Conservation (phyloP, 2,888 invertebrate species). For the Hermaeophaga mercurialis region DNA sequence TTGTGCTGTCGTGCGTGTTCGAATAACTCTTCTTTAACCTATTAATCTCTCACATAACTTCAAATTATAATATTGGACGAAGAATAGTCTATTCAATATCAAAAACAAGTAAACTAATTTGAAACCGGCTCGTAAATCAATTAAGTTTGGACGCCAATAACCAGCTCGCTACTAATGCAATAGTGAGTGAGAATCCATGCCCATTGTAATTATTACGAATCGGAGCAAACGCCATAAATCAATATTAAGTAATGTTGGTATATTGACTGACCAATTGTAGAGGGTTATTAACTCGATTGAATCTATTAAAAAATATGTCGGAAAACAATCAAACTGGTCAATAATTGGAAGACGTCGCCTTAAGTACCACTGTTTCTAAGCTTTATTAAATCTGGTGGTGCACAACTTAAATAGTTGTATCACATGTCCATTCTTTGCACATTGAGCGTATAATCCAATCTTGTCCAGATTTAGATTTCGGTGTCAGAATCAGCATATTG, state of each 20-base stretch:
- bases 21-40: constrained; percentile 29
- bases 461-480: too few species aligned
- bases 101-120: constrained; percentile 24
- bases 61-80: constrained; percentile 27
- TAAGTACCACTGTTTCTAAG: too few species aligned
- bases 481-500: too few species aligned
- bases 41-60: constrained; percentile 30
- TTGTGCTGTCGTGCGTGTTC: constrained; percentile 13
- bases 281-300: constrained; percentile 5
- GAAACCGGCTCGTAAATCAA: constrained; percentile 24
- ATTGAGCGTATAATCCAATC: too few species aligned
- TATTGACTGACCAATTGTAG: constrained; percentile 10
- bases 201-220: constrained; percentile 11
- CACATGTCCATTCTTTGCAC: too few species aligned
- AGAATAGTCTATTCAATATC: constrained; percentile 22
- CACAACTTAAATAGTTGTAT: too few species aligned
- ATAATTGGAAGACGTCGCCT: too few species aligned
- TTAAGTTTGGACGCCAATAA: constrained; percentile 12
- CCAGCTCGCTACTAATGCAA: constrained; percentile 1
- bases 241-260: constrained; percentile 18
- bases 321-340: not conserved
- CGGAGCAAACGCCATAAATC: constrained; percentile 9
- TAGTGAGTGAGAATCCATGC: constrained; percentile 5
- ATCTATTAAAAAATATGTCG: not conserved
- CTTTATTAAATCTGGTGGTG: too few species aligned